Conservation (phyloP, 2,888 invertebrate genomes). For the Auanema sp. region DNA sequence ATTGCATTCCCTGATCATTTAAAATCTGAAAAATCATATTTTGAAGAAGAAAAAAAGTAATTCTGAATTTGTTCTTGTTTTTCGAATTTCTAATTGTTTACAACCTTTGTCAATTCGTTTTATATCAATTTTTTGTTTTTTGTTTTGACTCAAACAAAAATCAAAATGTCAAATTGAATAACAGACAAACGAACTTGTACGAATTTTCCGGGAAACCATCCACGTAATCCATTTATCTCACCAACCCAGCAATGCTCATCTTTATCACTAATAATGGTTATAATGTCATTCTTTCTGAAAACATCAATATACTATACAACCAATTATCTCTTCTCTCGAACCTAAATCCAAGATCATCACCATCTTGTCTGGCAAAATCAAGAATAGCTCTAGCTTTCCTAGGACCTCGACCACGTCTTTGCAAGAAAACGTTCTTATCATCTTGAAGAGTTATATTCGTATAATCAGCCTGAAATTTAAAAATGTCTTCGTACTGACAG, state of each 20-base stretch:
- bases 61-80: no score
- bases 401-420: constrained; percentile 82
- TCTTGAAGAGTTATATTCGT: constrained; percentile 90
- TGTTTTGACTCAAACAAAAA: no score
- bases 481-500: no score
- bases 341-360: constrained; percentile 90
- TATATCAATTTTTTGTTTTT: no score
- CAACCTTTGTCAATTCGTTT: no score
- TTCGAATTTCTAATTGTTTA: no score
- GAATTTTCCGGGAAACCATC: constrained; percentile 70
- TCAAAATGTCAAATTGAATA: no score
- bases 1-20: no score
- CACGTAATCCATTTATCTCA: constrained; percentile 68
- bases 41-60: no score
- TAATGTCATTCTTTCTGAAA: constrained; percentile 89
- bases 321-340: constrained; percentile 3
- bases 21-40: no score
- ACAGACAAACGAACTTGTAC: constrained; percentile 63
- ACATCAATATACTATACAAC: neutral
- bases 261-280: constrained; percentile 76
- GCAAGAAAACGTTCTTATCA: constrained; percentile 92
- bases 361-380: constrained; percentile 80
- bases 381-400: constrained; percentile 90
- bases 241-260: constrained; percentile 71
- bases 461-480: constrained; percentile 78